Evolutionary conservation across 2,888 invertebrate species (phyloP).

Genomic region (Plebejus anna): DNA sequence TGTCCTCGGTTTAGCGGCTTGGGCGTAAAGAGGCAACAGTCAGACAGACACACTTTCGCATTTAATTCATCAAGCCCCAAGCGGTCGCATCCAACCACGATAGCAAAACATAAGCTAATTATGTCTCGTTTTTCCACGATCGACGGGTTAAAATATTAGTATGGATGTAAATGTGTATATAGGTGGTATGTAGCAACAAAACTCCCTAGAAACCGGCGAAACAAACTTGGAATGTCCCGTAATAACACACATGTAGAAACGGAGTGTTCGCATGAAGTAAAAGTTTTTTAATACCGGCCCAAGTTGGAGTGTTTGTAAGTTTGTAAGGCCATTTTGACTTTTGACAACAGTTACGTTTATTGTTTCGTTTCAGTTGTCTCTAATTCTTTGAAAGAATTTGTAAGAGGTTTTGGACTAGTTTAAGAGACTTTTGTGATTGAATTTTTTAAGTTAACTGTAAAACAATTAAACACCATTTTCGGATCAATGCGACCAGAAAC

Average conservation of each 20-base stretch:
- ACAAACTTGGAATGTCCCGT: not conserved
- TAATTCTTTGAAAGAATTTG: not conserved
- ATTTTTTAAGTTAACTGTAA: not conserved
- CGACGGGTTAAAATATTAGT: too few species aligned
- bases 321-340: conserved; percentile 10
- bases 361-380: not conserved
- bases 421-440: not conserved
- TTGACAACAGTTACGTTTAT: conserved; percentile 4
- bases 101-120: too few species aligned
- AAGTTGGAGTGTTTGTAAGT: not conserved
- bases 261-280: not conserved
- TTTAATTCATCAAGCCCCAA: too few species aligned
- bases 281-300: conserved; percentile 20
- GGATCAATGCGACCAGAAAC: too few species aligned
- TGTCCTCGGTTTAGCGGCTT: too few species aligned
- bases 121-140: too few species aligned
- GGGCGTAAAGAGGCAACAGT: too few species aligned
- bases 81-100: too few species aligned
- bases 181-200: not conserved
- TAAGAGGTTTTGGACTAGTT: not conserved
- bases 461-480: too few species aligned
- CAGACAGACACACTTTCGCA: too few species aligned
- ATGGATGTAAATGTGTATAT: not conserved
- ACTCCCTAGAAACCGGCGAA: not conserved
- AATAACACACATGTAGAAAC: conserved; percentile 6